These are phyloP conservation scores for Rynchops niger DNA, from an alignment of 2,113 vertebrate genomes.

Conservation along the genomic window DNA sequence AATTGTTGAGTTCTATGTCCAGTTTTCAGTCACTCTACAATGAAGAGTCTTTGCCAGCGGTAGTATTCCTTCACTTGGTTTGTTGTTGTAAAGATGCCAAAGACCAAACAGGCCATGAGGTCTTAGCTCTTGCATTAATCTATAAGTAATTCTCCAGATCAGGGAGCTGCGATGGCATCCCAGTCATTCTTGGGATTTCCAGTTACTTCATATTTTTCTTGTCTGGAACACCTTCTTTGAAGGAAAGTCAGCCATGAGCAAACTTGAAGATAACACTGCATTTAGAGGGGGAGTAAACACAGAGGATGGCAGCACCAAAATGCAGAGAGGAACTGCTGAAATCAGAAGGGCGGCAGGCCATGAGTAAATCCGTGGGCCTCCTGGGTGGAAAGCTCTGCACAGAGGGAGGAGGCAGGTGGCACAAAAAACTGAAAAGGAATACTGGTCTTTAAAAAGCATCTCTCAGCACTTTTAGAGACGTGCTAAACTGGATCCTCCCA, in stretches of 20 bases:
- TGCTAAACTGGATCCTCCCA: neutral
- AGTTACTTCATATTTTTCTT: neutral
- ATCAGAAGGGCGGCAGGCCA: neutral
- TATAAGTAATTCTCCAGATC: neutral
- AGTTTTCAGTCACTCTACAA: neutral
- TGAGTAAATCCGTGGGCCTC: neutral
- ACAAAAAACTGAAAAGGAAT: neutral
- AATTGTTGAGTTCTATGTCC: neutral
- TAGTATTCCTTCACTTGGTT: neutral
- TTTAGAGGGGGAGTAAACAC: neutral
- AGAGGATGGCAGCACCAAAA: neutral
- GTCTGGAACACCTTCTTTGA: neutral
- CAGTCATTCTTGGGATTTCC: neutral
- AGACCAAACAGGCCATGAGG: neutral
- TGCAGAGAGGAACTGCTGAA: neutral
- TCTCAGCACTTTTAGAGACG: neutral
- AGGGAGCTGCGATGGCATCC: neutral
- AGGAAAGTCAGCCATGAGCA: neutral
- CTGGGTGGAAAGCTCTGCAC: neutral
- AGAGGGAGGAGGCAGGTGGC: neutral
- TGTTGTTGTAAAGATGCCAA: neutral
- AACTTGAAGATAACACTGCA: neutral
- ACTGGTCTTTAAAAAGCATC: neutral
- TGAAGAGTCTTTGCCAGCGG: neutral
- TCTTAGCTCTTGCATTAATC: neutral